Base-by-base conservation (phyloP, 1,140 invertebrate genomes). In the Halyomorpha halys region DNA sequence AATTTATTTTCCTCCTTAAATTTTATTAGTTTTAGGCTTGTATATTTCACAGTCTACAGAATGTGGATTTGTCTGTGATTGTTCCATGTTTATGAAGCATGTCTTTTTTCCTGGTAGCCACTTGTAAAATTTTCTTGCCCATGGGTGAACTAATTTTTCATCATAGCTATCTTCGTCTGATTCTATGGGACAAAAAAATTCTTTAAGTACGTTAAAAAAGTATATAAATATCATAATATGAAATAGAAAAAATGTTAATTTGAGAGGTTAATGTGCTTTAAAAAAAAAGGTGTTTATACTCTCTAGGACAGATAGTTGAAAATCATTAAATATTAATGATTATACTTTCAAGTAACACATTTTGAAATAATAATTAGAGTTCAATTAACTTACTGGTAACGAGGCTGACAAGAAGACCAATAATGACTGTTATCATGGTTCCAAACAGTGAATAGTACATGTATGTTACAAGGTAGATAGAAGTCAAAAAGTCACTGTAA, bases 371-470 rank as follows among this genome's bases (percentile, higher is more conserved):
- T 61, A 18, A 53, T 66, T 21, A 19, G 21, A 16, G 14, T 18
- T 47, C 3, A 63, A 63, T 64, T n/a, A 51, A 65, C 68, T 68
- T 67, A 74, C 73, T 79, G 56, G 83, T 85, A 18, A 85, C 67
- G 44, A 81, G 78, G 71, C 85, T 87, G 23, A 86, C 78, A 9
- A 85, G 71, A 8, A 80, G 79, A 0, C 85, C 85, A 27, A 86
- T 73, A 4, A 82, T 61, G 0, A 88, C 76, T 0, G 85, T 86
- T 21, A 85, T 78, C 15, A 81, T 67, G 59, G 84, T 86, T 2
- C 85, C 86, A 45, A 87, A 78, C 4, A 86, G 71, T 23, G 84
- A 82, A 71, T 88, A 87, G 71, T 87, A 88, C 86, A 88, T 88
- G 70, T 86, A 88, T 6, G 83, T 85, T 44, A 86, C 80, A 8